phyloP scores from a whole-genome alignment of 64 coral and sea anemone species.

The Actinia tenebrosa region DNA sequence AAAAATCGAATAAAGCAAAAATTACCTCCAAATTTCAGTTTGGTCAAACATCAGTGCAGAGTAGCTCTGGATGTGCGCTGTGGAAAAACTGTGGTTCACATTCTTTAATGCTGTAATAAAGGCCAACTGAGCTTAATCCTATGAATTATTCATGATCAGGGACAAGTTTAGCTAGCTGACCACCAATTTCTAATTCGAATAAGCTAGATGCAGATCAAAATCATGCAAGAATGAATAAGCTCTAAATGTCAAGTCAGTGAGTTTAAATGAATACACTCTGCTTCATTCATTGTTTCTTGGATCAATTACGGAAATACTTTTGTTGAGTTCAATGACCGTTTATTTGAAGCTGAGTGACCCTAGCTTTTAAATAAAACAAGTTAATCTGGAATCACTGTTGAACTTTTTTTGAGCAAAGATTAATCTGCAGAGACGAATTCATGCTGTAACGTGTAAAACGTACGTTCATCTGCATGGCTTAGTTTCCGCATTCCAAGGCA shows the following conservation, averaged over 20 bases:
- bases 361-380: neutral
- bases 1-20: too few relatives aligned
- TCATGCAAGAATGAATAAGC: neutral
- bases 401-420: neutral
- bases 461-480: neutral
- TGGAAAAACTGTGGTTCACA: neutral
- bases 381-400: neutral
- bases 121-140: neutral
- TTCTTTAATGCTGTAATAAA: neutral
- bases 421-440: neutral
- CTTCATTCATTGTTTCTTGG: neutral
- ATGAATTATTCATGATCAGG: neutral
- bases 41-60: neutral
- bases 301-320: neutral
- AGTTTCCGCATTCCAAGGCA: neutral
- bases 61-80: neutral
- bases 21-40: too few relatives aligned
- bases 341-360: neutral
- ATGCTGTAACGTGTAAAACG: neutral
- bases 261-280: neutral
- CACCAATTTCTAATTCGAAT: neutral
- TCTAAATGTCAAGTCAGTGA: neutral
- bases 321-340: neutral
- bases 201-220: neutral
- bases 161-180: neutral